Percentiles rank a stretch among this genome's conserved stretches.
These are phyloP conservation scores for Aporophyla nigra DNA, from an alignment of 2,888 invertebrate genomes.

Conservation along the genomic window DNA sequence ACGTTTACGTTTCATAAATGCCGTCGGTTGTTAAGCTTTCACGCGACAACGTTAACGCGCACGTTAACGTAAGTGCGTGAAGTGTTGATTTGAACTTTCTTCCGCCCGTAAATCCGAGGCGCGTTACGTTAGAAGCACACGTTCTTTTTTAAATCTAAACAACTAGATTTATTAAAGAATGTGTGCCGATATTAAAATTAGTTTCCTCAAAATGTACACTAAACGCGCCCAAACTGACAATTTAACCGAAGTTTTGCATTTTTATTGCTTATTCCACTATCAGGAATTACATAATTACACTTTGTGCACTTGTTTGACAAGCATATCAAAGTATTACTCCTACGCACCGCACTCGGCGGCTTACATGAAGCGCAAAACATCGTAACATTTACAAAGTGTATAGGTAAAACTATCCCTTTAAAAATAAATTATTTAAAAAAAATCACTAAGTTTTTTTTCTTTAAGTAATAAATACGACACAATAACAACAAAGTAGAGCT, in stretches of 20 bases:
- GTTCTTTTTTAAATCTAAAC: constrained; percentile 39
- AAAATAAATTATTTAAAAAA: constrained; percentile 88
- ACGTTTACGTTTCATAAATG: constrained; percentile 67
- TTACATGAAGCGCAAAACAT: constrained; percentile 66
- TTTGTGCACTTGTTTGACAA: constrained; percentile 89
- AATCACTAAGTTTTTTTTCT: constrained; percentile 80
- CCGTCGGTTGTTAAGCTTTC: constrained; percentile 58
- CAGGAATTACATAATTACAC: constrained; percentile 78
- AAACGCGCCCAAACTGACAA: constrained; percentile 63
- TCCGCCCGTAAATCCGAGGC: constrained; percentile 33
- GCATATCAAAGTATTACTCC: constrained; percentile 83
- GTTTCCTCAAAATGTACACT: constrained; percentile 54
- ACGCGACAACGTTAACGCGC: constrained; percentile 59
- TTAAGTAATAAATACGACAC: constrained; percentile 87
- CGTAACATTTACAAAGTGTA: constrained; percentile 71
- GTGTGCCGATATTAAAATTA: constrained; percentile 47
- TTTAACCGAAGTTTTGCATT: constrained; percentile 63
- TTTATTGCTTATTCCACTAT: constrained; percentile 83
- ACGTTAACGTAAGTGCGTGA: constrained; percentile 56
- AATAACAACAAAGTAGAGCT: constrained; percentile 80
- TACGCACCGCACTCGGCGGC: constrained; percentile 67
- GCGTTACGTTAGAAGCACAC: constrained; percentile 41
- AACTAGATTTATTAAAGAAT: constrained; percentile 43
- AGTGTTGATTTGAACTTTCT: constrained; percentile 65
- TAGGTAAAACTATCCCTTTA: constrained; percentile 81